Percentiles rank a stretch among this genome's conserved stretches.
These are phyloP conservation scores for Manduca sexta DNA, from an alignment of 1,140 invertebrate genomes.

Conservation along the genomic window DNA sequence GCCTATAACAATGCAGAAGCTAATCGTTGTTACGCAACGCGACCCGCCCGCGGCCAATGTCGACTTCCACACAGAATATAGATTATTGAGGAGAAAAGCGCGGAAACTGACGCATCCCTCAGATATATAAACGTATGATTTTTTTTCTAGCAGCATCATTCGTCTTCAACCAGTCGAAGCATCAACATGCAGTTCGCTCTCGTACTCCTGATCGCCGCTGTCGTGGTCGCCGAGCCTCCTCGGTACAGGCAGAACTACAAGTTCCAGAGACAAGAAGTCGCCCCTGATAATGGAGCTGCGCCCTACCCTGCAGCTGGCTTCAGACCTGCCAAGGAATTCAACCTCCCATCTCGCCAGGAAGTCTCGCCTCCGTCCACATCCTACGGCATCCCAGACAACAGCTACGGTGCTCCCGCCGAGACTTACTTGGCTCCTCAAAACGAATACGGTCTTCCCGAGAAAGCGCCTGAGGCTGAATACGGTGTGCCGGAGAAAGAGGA, in stretches of 20 bases:
- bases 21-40: conserved; percentile 62
- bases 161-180: conserved; percentile 35
- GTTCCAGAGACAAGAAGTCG: conserved; percentile 39
- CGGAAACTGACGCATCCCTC: conserved; percentile 39
- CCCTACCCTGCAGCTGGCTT: conserved; percentile 64
- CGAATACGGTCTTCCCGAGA: conserved; percentile 40
- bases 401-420: conserved; percentile 55
- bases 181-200: conserved; percentile 54
- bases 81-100: conserved; percentile 40
- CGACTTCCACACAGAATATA: conserved; percentile 57
- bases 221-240: conserved; percentile 50
- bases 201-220: conserved; percentile 41
- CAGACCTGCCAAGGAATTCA: conserved; percentile 50
- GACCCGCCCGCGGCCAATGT: conserved; percentile 64
- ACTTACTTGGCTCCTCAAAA: conserved; percentile 42
- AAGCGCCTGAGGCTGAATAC: conserved; percentile 21
- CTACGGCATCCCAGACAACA: conserved; percentile 56
- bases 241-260: conserved; percentile 34
- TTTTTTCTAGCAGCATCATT: conserved; percentile 48
- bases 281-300: conserved; percentile 25
- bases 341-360: conserved; percentile 50
- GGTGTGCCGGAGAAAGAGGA: conserved; percentile 20
- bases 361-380: conserved; percentile 38
- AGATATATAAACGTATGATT: conserved; percentile 46
- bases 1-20: conserved; percentile 46